phyloP scores from a whole-genome alignment of 2,797 vertebrate genomes.

The Cossypha dichroa region DNA sequence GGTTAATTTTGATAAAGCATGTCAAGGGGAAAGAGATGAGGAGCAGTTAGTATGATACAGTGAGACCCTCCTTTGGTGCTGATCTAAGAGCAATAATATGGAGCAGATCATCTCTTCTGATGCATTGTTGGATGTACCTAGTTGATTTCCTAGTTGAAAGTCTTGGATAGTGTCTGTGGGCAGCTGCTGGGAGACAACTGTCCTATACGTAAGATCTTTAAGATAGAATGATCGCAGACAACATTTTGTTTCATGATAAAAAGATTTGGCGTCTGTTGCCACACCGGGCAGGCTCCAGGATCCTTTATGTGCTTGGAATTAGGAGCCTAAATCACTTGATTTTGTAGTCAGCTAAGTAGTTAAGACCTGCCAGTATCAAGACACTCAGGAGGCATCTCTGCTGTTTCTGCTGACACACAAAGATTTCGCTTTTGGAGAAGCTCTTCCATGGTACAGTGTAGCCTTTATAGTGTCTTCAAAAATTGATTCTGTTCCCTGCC shows the following conservation, averaged over 20 bases:
- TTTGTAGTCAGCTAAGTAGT: background rate
- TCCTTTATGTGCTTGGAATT: background rate
- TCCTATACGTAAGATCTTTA: accelerated
- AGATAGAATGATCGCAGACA: background rate
- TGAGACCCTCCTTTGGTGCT: background rate
- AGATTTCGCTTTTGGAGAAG: background rate
- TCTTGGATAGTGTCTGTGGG: background rate
- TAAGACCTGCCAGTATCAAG: background rate
- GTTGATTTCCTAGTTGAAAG: background rate
- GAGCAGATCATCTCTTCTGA: background rate
- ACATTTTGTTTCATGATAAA: background rate
- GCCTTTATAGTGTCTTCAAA: background rate
- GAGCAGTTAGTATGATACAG: background rate
- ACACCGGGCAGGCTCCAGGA: background rate
- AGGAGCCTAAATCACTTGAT: background rate
- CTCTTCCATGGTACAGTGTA: background rate
- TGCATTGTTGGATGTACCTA: background rate
- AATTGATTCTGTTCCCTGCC: background rate
- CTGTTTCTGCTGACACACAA: background rate
- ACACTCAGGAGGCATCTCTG: background rate
- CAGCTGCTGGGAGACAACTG: background rate
- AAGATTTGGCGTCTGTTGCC: background rate
- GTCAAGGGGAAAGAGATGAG: background rate
- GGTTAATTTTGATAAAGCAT: background rate
- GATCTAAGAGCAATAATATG: background rate